Base-by-base conservation (phyloP, 2,888 invertebrate genomes). In the Yponomeuta plumbellus region DNA sequence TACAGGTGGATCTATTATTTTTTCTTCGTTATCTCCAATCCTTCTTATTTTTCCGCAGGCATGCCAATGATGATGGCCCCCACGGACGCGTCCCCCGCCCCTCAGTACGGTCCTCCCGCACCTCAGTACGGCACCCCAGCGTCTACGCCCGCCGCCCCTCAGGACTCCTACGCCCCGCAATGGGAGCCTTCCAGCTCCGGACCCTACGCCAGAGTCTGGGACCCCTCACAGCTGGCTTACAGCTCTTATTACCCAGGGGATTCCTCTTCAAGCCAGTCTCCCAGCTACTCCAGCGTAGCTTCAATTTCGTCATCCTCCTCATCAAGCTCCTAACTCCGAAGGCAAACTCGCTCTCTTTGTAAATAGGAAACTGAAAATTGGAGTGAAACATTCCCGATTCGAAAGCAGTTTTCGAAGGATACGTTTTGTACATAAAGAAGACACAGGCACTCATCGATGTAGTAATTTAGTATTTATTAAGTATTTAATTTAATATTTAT, bases 171-270 rank as follows among this genome's bases (percentile, higher is more conserved):
- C 92, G 93, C 92, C 72, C 93, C 94, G 10, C 93, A 94, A 71
- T 95, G 95, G 95, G 95, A 95, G 77, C 94, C 94, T 3, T 87
- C 92, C 71, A 94, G 92, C 76, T 93, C 94, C 65, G 96, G 96
- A 11, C 96, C 96, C 0, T 96, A 96, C 83, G 93, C 96, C 63
- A 92, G 96, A 71, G 93, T 95, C 1, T 96, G 96, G 95, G 94
- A 94, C 74, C 92, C 93, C 8, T 93, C 94, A 65, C 94, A 93
- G 74, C 82, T 94, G 71, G 95, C 95, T 34, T 95, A 94, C 80
- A 95, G 93, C 75, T 94, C 94, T 1, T 95, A 95, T 84, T 94
- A 94, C 77, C 94, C 95, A 70, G 93, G 94, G 78, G 92, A 93
- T 0, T 92, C 92, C 11, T 91, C 93, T 40, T 92, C 93, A 0